Percentiles rank a stretch among this genome's conserved stretches.
These are phyloP conservation scores for Diloba caeruleocephala DNA, from an alignment of 2,888 invertebrate species.

Conservation along the genomic window DNA sequence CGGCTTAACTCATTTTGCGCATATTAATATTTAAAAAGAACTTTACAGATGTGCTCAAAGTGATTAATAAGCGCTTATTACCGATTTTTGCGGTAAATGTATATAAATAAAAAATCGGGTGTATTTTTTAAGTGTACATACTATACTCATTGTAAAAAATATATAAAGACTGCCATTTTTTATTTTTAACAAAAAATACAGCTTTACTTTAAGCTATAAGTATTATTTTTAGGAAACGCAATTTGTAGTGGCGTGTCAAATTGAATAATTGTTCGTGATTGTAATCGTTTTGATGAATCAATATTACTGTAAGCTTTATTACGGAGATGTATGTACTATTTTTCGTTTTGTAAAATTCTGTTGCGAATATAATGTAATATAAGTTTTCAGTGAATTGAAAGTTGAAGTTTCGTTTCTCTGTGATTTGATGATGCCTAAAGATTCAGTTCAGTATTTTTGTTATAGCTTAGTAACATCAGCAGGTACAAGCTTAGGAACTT, in stretches of 20 bases:
- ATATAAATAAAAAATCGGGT: conserved; percentile 82
- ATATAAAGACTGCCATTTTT: conserved; percentile 88
- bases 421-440: conserved; percentile 53
- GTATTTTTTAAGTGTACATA: conserved; percentile 84
- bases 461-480: conserved; percentile 6
- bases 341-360: conserved; percentile 49
- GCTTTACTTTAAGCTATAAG: conserved; percentile 88
- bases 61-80: conserved; percentile 87
- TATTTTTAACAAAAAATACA: conserved; percentile 79
- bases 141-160: conserved; percentile 76
- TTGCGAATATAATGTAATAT: conserved; percentile 45
- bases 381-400: conserved; percentile 54
- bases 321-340: conserved; percentile 45
- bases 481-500: too few species aligned
- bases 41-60: conserved; percentile 84
- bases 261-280: conserved; percentile 32
- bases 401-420: conserved; percentile 57
- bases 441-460: conserved; percentile 47
- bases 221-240: conserved; percentile 62
- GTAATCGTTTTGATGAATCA: conserved; percentile 48
- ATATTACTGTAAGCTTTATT: conserved; percentile 59
- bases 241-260: conserved; percentile 48
- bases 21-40: conserved; percentile 73
- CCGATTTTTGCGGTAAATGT: conserved; percentile 88
- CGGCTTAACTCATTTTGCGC: conserved; percentile 85